A percentile compares a stretch with the other conserved stretches of the same genome.
phyloP scores from a whole-genome alignment of 1,140 invertebrate genomes.

The Zaprionus nigranus region DNA sequence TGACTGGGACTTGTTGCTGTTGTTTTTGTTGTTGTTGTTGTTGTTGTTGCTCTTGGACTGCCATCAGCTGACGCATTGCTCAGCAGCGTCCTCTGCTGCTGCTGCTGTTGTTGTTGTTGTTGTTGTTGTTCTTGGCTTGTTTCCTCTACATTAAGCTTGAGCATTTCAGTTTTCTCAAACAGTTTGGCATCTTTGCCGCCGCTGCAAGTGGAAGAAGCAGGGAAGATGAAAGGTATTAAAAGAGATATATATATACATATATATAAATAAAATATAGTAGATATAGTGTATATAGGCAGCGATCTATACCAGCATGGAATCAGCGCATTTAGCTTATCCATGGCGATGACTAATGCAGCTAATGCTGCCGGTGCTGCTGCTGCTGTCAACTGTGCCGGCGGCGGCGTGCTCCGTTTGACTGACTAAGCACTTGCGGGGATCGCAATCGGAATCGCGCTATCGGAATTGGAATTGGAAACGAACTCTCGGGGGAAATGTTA shows the following conservation, averaged over 20 bases:
- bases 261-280: not conserved
- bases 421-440: constrained; percentile 30
- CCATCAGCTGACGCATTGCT: constrained; percentile 53
- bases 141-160: constrained; percentile 53
- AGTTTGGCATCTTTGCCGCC: constrained; percentile 76
- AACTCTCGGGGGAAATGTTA: constrained; percentile 20
- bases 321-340: constrained; percentile 68
- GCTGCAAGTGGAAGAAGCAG: constrained; percentile 37
- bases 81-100: not conserved
- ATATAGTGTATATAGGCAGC: not conserved
- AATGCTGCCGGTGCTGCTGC: constrained; percentile 4
- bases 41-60: constrained; percentile 50
- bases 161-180: constrained; percentile 67
- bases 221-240: not conserved
- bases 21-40: constrained; percentile 20
- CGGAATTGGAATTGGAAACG: constrained; percentile 7
- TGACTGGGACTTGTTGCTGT: constrained; percentile 1
- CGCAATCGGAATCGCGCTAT: constrained; percentile 8
- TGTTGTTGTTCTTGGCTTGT: constrained; percentile 33
- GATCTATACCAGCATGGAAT: constrained; percentile 68
- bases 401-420: constrained; percentile 26
- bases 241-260: not conserved
- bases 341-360: constrained; percentile 63
- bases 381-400: constrained; percentile 18
- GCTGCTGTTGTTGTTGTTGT: constrained; percentile 32